phyloP scores from a whole-genome alignment of 2,113 vertebrate species.

The Numida meleagris region DNA sequence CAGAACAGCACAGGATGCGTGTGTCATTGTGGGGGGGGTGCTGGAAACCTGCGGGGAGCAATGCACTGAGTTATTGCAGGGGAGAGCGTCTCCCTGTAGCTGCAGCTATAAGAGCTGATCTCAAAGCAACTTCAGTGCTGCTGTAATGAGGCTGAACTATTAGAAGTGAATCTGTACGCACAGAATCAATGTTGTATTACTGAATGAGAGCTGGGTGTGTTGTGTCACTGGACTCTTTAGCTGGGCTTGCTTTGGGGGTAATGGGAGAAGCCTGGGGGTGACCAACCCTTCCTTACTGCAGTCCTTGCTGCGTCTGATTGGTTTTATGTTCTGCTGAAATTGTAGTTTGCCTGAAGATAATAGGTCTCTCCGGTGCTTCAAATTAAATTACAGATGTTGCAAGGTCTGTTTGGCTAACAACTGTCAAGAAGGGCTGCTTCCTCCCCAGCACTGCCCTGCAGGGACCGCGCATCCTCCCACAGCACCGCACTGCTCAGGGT shows the following conservation, averaged over 20 bases:
- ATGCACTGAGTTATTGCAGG: not conserved
- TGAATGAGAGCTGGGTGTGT: not conserved
- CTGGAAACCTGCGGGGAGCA: not conserved
- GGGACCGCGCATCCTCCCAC: not conserved
- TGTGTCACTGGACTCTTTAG: not conserved
- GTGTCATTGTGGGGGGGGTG: accelerated
- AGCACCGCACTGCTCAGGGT: accelerated
- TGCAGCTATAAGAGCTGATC: not conserved
- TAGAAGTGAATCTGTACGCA: not conserved
- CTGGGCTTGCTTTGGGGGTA: not conserved
- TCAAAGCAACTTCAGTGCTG: not conserved
- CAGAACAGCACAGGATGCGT: accelerated
- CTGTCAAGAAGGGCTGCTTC: not conserved
- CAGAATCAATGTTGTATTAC: not conserved
- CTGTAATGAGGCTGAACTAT: not conserved
- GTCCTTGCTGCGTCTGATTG: conserved; percentile 17
- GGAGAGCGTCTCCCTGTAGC: not conserved
- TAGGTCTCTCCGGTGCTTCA: conserved; percentile 42
- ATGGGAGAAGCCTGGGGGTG: not conserved
- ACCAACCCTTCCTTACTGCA: conserved; percentile 20
- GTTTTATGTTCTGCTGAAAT: conserved; percentile 40
- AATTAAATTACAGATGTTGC: conserved; percentile 63
- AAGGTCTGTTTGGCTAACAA: not conserved
- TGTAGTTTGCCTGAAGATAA: conserved; percentile 29
- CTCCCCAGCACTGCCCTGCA: not conserved